Evolutionary conservation across 2,888 invertebrate species (phyloP).

Genomic region (Nomada lathburiana): DNA sequence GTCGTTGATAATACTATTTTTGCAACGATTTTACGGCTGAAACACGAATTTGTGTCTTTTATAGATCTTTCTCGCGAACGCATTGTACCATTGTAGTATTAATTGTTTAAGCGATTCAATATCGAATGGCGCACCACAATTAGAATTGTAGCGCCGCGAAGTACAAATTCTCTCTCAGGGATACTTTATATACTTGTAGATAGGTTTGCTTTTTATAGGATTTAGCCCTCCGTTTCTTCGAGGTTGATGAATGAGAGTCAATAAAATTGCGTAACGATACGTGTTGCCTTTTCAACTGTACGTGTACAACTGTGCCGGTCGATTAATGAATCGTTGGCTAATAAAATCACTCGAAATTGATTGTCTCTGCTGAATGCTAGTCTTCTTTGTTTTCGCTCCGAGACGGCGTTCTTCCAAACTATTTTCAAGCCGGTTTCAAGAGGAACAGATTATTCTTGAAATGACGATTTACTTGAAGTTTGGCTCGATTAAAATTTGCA

Average conservation of each 20-base stretch:
- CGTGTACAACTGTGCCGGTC: conserved; percentile 44
- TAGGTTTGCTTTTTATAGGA: conserved; percentile 27
- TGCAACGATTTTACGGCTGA: neutral
- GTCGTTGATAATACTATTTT: neutral
- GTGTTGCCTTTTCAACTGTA: conserved; percentile 52
- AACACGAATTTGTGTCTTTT: neutral
- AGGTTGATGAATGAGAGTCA: conserved; percentile 50
- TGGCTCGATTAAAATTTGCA: neutral
- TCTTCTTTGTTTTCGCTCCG: neutral
- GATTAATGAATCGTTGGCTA: conserved; percentile 25
- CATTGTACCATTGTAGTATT: conserved; percentile 52
- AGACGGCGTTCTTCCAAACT: no score
- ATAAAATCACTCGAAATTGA: conserved; percentile 30
- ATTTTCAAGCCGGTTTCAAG: neutral
- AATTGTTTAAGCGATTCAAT: conserved; percentile 29
- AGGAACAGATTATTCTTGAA: no score
- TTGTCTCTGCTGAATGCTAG: conserved; percentile 4
- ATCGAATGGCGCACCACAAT: conserved; percentile 14
- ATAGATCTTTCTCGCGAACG: conserved; percentile 11
- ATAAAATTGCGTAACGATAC: conserved; percentile 58
- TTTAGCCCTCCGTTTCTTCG: conserved; percentile 10
- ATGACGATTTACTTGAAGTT: neutral
- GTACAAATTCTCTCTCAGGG: conserved; percentile 70
- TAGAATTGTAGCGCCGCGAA: conserved; percentile 29
- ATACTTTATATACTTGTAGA: conserved; percentile 50